Evolutionary conservation across 2,113 vertebrate species (phyloP), one percentile per base, ranked within the genome.

Genomic region (Ondatra zibethicus): DNA sequence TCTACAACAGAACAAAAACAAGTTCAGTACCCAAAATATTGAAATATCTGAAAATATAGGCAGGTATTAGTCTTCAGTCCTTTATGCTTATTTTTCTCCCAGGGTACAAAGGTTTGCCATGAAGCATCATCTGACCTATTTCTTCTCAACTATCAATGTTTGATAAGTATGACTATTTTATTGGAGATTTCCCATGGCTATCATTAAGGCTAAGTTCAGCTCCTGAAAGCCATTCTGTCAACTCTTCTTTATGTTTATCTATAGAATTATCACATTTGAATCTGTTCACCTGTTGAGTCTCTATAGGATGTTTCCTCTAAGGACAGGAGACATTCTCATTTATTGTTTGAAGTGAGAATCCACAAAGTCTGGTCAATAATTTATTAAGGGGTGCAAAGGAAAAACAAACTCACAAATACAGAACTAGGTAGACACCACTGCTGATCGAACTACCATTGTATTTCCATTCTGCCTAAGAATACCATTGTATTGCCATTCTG

Each of bases 21-120:
- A 45, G 58, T 58, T 13, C 29, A 73, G 58, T 17, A 80, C 55
- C 8, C 77, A 81, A 76, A 45, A 55, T n/a, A 3, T 80, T 61
- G 33, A 55, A 85, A 85, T 85, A 1, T 75, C 21, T 81, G 7
- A 23, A 68, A 85, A 80, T n/a, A 39, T 2, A 23, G 36, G 13
- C 25, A 47, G 1, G 7, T 58, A 23, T 25, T n/a, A 36, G 4
- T n/a, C 31, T 75, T 1, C 1, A 47, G 0, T 0, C 13, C 2
- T 39, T 70, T 19, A 61, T 0, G 13, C n/a, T 65, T 47, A 1
- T 3, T 21, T 0, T 73, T 92, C 3, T 45, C 45, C 1, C 1
- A 29, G 36, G 4, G 23, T 77, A 0, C 21, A 66, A 89, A 58
- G 2, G 1, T 7, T 89, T 61, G 21, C 12, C 61, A 19, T 23